phyloP scores from a whole-genome alignment of 2,113 vertebrate species.

The Chaenocephalus aceratus region DNA sequence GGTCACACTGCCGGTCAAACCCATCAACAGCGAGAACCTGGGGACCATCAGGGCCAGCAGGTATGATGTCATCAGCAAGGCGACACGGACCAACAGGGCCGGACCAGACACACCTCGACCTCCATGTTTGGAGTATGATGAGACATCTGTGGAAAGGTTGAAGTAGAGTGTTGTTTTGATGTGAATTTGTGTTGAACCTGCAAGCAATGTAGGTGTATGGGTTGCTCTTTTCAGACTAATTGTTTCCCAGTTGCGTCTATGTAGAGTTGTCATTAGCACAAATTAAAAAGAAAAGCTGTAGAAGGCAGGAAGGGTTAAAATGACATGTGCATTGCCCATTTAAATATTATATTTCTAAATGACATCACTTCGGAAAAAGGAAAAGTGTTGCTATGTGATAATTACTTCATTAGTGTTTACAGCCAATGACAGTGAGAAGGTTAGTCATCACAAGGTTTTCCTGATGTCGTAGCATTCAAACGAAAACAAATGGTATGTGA shows the following conservation, averaged over 20 bases:
- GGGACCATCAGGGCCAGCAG: slow-evolving; percentile 84
- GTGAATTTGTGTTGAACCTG: slow-evolving; percentile 2
- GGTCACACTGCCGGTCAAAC: slow-evolving; percentile 85
- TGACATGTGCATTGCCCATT: neutral
- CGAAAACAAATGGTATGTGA: neutral
- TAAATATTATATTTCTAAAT: neutral
- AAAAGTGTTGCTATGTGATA: neutral
- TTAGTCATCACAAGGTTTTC: neutral
- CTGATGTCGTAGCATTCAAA: neutral
- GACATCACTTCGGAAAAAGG: neutral
- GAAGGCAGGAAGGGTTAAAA: neutral
- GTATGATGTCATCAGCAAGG: slow-evolving; percentile 83
- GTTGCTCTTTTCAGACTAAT: neutral
- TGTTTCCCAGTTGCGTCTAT: too few relatives aligned
- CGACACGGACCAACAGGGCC: slow-evolving; percentile 71
- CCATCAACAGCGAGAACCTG: slow-evolving; percentile 86
- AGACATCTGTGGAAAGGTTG: slow-evolving; percentile 25
- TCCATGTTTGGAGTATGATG: slow-evolving; percentile 22
- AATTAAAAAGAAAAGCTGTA: neutral
- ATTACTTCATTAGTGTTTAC: slow-evolving; percentile 44
- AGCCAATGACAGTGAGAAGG: slow-evolving; percentile 27
- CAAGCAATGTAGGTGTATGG: slow-evolving; percentile 4
- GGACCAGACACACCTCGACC: slow-evolving; percentile 47
- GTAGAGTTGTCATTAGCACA: too few relatives aligned
- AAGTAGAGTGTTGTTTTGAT: neutral